A percentile compares a stretch with the other conserved stretches of the same genome.
phyloP scores from a whole-genome alignment of 2,113 vertebrate genomes.

The Phoenicopterus ruber region DNA sequence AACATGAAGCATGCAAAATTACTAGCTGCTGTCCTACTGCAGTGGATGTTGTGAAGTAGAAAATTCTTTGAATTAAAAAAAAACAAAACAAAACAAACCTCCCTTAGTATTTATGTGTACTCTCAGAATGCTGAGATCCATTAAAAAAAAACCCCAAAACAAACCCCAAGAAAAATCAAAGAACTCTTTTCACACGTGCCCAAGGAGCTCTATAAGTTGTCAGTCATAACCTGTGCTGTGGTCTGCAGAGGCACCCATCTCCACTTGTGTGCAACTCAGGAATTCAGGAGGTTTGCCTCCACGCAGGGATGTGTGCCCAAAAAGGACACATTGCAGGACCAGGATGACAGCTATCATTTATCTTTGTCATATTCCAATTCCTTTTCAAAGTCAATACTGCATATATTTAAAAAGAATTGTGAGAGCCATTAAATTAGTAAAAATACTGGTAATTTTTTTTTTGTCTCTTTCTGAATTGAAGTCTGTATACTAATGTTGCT shows the following conservation, averaged over 20 bases:
- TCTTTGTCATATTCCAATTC: not conserved
- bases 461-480: not conserved
- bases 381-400: not conserved
- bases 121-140: not conserved
- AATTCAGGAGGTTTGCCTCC: not conserved
- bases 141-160: not conserved
- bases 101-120: not conserved
- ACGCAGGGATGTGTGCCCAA: rapidly evolving
- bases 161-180: not conserved
- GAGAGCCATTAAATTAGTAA: not conserved
- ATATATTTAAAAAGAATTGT: not conserved
- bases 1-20: not conserved
- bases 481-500: not conserved
- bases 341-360: not conserved
- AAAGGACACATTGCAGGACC: not conserved
- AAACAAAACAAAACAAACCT: not conserved
- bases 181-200: not conserved
- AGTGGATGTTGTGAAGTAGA: not conserved
- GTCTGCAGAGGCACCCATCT: not conserved
- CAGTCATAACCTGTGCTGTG: not conserved
- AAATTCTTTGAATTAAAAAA: not conserved
- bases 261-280: not conserved
- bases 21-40: not conserved
- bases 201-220: not conserved
- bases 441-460: not conserved